phyloP scores from a whole-genome alignment of 2,797 vertebrate genomes.

The Ara ararauna region DNA sequence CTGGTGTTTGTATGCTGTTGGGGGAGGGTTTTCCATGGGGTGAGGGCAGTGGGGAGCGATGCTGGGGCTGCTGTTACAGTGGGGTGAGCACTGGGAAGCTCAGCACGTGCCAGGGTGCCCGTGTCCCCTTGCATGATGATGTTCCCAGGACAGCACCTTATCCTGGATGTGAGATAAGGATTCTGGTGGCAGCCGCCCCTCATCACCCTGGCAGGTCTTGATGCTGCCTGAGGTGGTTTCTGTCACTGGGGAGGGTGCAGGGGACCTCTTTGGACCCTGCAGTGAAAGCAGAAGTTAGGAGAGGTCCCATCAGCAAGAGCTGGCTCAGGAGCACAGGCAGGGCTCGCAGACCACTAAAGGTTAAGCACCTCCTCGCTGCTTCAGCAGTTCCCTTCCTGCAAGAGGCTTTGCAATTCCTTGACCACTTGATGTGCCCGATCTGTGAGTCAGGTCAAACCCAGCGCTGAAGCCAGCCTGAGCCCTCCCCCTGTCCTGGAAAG shows the following conservation, averaged over 20 bases:
- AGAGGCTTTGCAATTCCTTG: not conserved
- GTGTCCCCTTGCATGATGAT: not conserved
- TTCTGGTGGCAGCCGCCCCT: not conserved
- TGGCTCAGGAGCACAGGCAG: not conserved
- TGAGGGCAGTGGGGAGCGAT: not conserved
- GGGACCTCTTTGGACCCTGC: not conserved
- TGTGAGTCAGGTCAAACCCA: not conserved
- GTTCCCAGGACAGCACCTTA: not conserved
- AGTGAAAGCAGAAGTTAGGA: not conserved
- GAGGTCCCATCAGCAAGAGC: not conserved
- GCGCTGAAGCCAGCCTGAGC: not conserved
- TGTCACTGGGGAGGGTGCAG: not conserved
- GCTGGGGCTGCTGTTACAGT: not conserved
- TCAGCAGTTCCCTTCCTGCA: not conserved
- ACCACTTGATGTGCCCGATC: not conserved
- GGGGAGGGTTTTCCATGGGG: not conserved
- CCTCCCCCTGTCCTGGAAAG: not conserved
- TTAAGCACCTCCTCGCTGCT: not conserved
- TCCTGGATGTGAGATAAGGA: not conserved
- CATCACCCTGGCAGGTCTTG: fast-evolving
- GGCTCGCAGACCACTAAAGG: not conserved
- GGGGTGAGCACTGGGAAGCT: not conserved
- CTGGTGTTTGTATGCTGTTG: not conserved
- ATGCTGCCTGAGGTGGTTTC: not conserved
- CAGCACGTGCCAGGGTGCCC: not conserved